Evolutionary conservation across 2,888 invertebrate species (phyloP).

Genomic region (Automeris io): DNA sequence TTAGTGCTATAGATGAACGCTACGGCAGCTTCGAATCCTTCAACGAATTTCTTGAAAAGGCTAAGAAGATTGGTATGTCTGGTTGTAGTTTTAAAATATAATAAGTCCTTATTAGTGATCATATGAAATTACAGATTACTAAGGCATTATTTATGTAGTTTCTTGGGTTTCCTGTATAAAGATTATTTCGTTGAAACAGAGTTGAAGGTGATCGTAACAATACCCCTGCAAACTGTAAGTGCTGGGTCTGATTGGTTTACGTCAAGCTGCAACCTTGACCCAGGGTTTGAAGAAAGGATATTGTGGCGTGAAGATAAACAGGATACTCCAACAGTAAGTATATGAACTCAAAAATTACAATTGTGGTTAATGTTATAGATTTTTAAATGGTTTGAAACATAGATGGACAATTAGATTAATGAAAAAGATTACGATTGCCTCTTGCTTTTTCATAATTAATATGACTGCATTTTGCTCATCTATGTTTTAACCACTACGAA

Average conservation of each 20-base stretch:
- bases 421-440: too few relatives aligned
- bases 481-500: too few relatives aligned
- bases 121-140: too few relatives aligned
- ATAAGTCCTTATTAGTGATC: neutral
- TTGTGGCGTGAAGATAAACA: constrained; percentile 80
- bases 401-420: too few relatives aligned
- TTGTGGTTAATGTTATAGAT: too few relatives aligned
- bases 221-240: constrained; percentile 76
- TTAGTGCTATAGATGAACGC: constrained; percentile 79
- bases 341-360: too few relatives aligned
- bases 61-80: constrained; percentile 56
- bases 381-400: too few relatives aligned
- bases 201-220: constrained; percentile 52
- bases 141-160: too few relatives aligned
- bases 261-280: constrained; percentile 73
- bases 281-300: constrained; percentile 82
- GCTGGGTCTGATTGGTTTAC: constrained; percentile 86
- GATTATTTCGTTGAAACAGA: constrained; percentile 46
- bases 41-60: constrained; percentile 65
- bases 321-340: constrained; percentile 26
- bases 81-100: neutral
- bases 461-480: too few relatives aligned
- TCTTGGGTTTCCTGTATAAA: neutral
- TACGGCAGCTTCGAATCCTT: constrained; percentile 84
- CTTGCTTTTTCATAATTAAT: too few relatives aligned